Percentiles rank a stretch among this genome's conserved stretches.
Conservation (phyloP, 2,797 vertebrate species). For the Delichon dasypus region DNA sequence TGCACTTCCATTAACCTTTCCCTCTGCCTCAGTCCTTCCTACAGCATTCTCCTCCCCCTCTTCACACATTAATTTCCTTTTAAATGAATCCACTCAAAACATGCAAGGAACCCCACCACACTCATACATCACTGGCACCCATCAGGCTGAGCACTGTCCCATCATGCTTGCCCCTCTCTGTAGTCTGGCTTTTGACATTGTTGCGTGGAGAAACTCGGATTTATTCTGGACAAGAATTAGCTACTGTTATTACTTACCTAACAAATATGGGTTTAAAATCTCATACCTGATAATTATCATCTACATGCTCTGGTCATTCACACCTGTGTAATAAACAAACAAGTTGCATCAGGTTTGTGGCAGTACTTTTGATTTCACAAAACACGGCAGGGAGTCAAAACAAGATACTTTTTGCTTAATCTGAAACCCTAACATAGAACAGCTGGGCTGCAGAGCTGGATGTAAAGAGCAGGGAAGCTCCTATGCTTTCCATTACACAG, state of each 20-base stretch:
- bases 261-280: slow-evolving; percentile 23
- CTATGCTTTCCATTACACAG: background rate
- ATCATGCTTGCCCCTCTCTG: background rate
- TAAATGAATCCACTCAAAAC: background rate
- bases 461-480: background rate
- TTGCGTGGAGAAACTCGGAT: background rate
- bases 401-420: background rate
- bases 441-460: background rate
- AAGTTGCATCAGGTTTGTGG: slow-evolving; percentile 53
- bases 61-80: rapidly evolving
- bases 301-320: background rate
- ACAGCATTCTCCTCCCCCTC: background rate
- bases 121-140: rapidly evolving
- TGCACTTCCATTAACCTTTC: background rate
- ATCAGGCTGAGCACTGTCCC: background rate
- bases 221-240: background rate
- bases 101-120: rapidly evolving
- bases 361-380: slow-evolving; percentile 43
- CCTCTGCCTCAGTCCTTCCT: background rate
- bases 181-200: background rate
- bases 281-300: slow-evolving; percentile 32
- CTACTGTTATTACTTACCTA: background rate
- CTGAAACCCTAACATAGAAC: background rate
- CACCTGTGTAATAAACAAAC: slow-evolving; percentile 31
- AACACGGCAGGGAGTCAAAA: background rate